A percentile compares a stretch with the other conserved stretches of the same genome.
phyloP scores from a whole-genome alignment of 1,140 invertebrate genomes.

The Papilio dardanus region DNA sequence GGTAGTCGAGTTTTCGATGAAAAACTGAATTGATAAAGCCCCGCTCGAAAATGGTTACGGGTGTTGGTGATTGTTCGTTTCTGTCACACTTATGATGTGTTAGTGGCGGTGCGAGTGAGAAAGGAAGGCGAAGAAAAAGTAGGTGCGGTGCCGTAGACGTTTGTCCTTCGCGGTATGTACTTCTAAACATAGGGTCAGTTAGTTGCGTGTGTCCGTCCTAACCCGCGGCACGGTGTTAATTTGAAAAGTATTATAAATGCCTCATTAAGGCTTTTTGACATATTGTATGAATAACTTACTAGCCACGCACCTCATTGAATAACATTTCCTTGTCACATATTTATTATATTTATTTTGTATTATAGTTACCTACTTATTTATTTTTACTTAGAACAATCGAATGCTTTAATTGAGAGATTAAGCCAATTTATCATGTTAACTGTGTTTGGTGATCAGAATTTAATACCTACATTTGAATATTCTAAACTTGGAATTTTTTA shows the following conservation, averaged over 20 bases:
- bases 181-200: slow-evolving; percentile 50
- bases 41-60: slow-evolving; percentile 65
- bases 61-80: slow-evolving; percentile 70
- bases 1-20: slow-evolving; percentile 68
- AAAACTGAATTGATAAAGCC: slow-evolving; percentile 77
- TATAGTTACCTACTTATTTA: no score
- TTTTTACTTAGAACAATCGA: no score
- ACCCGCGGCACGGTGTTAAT: slow-evolving; percentile 48
- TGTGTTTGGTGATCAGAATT: no score
- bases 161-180: slow-evolving; percentile 67
- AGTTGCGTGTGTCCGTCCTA: slow-evolving; percentile 46
- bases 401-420: no score
- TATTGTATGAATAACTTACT: slow-evolving; percentile 24
- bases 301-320: neutral
- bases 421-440: neutral
- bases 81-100: slow-evolving; percentile 54
- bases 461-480: no score
- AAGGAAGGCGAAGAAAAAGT: slow-evolving; percentile 60
- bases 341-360: slow-evolving; percentile 2
- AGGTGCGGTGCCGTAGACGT: slow-evolving; percentile 70
- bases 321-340: neutral
- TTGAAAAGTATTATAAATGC: slow-evolving; percentile 53
- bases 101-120: slow-evolving; percentile 46
- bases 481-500: no score
- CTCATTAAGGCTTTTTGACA: slow-evolving; percentile 38